phyloP scores from a whole-genome alignment of 2,888 invertebrate species.

The Beris morrisii region DNA sequence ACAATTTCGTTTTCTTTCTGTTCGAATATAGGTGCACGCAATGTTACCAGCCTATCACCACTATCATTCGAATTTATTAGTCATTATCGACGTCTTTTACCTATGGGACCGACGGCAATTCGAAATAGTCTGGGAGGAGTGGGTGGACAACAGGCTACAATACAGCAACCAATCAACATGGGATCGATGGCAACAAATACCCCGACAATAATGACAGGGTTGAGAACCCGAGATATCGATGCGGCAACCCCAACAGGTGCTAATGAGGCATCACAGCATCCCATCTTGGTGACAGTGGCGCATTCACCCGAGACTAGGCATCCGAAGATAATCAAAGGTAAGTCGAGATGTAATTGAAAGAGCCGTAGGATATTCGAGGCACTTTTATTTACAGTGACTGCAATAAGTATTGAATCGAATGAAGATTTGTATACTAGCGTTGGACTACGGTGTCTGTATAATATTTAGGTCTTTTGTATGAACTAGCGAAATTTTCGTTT shows the following conservation, averaged over 20 bases:
- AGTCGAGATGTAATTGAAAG: neutral
- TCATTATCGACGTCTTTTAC: constrained; percentile 39
- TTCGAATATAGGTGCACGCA: constrained; percentile 33
- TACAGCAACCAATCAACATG: constrained; percentile 11
- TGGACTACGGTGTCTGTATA: no score
- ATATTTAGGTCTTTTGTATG: no score
- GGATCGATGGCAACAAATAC: constrained; percentile 13
- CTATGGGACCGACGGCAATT: constrained; percentile 38
- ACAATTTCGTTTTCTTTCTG: neutral
- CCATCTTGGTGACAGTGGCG: constrained; percentile 33
- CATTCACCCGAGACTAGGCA: constrained; percentile 35
- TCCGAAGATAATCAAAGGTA: constrained; percentile 33
- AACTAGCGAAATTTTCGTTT: no score
- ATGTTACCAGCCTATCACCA: constrained; percentile 35
- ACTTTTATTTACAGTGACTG: neutral
- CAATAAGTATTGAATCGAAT: neutral
- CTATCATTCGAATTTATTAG: constrained; percentile 39
- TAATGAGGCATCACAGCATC: constrained; percentile 37
- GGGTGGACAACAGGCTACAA: constrained; percentile 5
- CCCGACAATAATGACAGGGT: constrained; percentile 17
- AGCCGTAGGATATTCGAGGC: neutral
- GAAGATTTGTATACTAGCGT: no score
- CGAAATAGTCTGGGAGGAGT: constrained; percentile 21
- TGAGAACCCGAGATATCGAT: constrained; percentile 15
- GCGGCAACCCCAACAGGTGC: constrained; percentile 28